Conservation (phyloP, 2,797 vertebrate genomes). For the Bradypodion pumilum region DNA sequence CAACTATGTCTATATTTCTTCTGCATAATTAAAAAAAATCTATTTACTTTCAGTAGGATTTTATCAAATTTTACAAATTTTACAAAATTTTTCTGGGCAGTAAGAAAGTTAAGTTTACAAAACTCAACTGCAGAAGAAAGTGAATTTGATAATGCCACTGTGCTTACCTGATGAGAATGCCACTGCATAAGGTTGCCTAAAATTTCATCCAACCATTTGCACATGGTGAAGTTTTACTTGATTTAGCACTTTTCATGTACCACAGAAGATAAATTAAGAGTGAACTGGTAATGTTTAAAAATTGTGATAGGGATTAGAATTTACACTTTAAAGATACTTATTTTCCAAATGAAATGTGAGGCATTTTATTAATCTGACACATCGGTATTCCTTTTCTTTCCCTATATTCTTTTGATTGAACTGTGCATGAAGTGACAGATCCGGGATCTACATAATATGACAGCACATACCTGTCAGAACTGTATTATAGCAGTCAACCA, state of each 20-base stretch:
- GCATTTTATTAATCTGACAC: slow-evolving; percentile 33
- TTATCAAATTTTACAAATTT: background rate
- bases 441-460: background rate
- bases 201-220: background rate
- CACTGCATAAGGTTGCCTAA: background rate
- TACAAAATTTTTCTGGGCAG: background rate
- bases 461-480: slow-evolving; percentile 20
- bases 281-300: background rate
- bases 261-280: background rate
- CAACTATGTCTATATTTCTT: background rate
- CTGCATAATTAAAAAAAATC: background rate
- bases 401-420: slow-evolving; percentile 33
- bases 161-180: background rate
- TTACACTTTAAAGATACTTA: background rate
- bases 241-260: background rate
- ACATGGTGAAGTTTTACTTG: background rate
- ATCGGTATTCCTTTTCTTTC: background rate
- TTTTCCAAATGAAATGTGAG: slow-evolving; percentile 23
- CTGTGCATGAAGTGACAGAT: background rate
- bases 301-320: background rate
- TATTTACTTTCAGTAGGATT: background rate
- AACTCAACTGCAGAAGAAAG: no score
- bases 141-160: no score
- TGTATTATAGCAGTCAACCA: slow-evolving; percentile 10
- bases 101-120: background rate